phyloP scores from a whole-genome alignment of 2,888 invertebrate species.

The Nomada fucata region DNA sequence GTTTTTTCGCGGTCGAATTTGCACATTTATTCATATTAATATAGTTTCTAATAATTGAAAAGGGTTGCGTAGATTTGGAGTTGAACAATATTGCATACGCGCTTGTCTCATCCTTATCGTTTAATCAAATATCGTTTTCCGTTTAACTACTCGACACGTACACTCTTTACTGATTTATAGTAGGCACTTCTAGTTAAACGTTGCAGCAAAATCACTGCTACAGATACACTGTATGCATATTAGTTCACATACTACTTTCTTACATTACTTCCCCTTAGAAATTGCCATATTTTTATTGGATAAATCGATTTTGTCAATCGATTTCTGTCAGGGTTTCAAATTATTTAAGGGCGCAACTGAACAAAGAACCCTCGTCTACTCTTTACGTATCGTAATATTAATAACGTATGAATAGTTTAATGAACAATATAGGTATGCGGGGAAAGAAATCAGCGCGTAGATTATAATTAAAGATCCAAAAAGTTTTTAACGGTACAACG shows the following conservation, averaged over 20 bases:
- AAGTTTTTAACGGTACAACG: not conserved
- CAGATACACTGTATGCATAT: not conserved
- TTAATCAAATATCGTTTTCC: slow-evolving; percentile 57
- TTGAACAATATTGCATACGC: not conserved
- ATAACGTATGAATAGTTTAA: not conserved
- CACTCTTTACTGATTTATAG: slow-evolving; percentile 48
- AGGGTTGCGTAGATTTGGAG: slow-evolving; percentile 29
- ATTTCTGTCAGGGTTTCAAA: slow-evolving; percentile 12
- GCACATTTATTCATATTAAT: not conserved
- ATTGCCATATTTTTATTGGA: too few species aligned
- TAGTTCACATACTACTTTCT: too few species aligned
- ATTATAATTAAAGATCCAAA: not conserved
- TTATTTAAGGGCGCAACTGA: slow-evolving; percentile 25
- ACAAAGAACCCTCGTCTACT: not conserved
- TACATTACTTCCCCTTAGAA: too few species aligned
- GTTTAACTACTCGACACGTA: slow-evolving; percentile 17
- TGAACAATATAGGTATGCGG: too few species aligned
- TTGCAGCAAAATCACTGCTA: not conserved
- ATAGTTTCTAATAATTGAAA: not conserved
- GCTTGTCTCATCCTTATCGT: slow-evolving; percentile 55
- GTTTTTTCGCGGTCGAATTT: not conserved
- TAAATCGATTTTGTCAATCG: too few species aligned
- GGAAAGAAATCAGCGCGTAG: too few species aligned
- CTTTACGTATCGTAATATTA: not conserved
- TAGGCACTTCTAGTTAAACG: slow-evolving; percentile 31